These are phyloP conservation scores for Phanerotoma sp. DNA, from an alignment of 2,888 invertebrate genomes.

Conservation along the genomic window DNA sequence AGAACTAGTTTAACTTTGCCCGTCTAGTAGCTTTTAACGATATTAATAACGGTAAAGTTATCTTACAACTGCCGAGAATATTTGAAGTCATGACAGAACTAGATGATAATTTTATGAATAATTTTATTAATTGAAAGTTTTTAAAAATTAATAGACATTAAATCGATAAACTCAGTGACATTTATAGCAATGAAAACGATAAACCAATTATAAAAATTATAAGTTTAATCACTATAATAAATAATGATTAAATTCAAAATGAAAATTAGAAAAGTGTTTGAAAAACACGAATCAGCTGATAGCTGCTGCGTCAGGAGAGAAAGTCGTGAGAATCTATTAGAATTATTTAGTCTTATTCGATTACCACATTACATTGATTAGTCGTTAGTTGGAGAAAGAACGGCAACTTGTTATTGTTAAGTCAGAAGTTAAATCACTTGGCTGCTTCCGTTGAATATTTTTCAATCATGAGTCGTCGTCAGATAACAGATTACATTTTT, in stretches of 20 bases:
- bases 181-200: too few species aligned
- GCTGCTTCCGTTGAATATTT: conserved; percentile 11
- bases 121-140: too few species aligned
- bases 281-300: conserved; percentile 7
- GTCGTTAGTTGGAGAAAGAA: conserved; percentile 1
- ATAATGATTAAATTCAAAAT: too few species aligned
- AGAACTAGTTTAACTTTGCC: too few species aligned
- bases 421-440: too few species aligned
- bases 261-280: background rate
- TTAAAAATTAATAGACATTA: too few species aligned
- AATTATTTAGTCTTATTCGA: background rate
- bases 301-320: conserved; percentile 11
- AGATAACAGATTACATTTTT: conserved; percentile 23
- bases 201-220: too few species aligned
- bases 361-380: conserved; percentile 3
- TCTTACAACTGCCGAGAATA: background rate
- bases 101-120: too few species aligned
- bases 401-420: background rate
- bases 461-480: too few species aligned
- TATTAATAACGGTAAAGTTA: conserved; percentile 3
- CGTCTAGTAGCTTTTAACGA: background rate
- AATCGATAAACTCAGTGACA: too few species aligned
- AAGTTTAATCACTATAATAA: too few species aligned
- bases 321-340: conserved; percentile 5
- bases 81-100: background rate